These are phyloP conservation scores for Athripsodes cinereus DNA, from an alignment of 2,888 invertebrate genomes.

Conservation along the genomic window DNA sequence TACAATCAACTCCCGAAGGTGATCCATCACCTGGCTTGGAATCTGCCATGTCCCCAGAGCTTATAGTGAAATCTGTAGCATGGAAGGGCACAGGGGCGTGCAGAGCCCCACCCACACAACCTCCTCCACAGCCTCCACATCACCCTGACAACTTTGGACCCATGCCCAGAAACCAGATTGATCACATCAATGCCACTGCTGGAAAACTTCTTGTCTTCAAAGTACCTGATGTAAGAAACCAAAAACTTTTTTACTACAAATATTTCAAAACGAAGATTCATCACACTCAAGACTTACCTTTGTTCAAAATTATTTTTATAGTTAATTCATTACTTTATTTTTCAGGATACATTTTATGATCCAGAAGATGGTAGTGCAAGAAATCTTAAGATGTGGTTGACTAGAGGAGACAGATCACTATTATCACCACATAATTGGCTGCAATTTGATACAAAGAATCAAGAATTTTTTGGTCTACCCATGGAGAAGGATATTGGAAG, in stretches of 20 bases:
- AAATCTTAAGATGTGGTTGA: slow-evolving; percentile 64
- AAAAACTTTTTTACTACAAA: no score
- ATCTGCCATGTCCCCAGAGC: slow-evolving; percentile 58
- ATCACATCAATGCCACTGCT: slow-evolving; percentile 73
- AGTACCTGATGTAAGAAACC: slow-evolving; percentile 64
- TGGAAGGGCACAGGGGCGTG: slow-evolving; percentile 66
- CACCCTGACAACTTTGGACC: slow-evolving; percentile 65
- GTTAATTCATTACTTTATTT: not conserved
- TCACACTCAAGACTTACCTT: no score
- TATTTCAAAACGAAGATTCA: no score
- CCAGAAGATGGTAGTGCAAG: slow-evolving; percentile 75
- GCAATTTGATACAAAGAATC: slow-evolving; percentile 81
- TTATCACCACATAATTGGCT: slow-evolving; percentile 72
- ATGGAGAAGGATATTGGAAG: slow-evolving; percentile 63
- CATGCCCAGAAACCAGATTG: slow-evolving; percentile 76
- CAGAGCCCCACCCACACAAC: slow-evolving; percentile 43
- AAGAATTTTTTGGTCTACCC: slow-evolving; percentile 85
- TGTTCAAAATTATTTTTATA: not conserved
- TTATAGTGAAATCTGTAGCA: slow-evolving; percentile 58
- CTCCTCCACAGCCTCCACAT: slow-evolving; percentile 48
- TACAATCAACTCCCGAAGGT: slow-evolving; percentile 48
- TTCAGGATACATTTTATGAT: slow-evolving; percentile 82
- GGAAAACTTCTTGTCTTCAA: slow-evolving; percentile 76
- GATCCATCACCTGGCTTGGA: slow-evolving; percentile 55
- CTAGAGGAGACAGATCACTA: slow-evolving; percentile 64